A percentile compares a stretch with the other conserved stretches of the same genome.
phyloP scores from a whole-genome alignment of 2,113 vertebrate species.

The Oncorhynchus clarkii region DNA sequence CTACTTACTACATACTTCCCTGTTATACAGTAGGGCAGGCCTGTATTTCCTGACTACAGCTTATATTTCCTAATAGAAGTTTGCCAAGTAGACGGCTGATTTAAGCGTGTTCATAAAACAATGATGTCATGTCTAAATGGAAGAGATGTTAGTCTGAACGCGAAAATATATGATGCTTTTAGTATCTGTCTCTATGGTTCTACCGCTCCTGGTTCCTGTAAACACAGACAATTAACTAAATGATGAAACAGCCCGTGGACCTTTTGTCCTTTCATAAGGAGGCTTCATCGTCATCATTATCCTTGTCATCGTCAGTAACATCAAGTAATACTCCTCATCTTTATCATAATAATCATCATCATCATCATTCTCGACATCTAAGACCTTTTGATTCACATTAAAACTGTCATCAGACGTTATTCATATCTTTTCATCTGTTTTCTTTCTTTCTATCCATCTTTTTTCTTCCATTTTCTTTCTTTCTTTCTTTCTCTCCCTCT shows the following conservation, averaged over 20 bases:
- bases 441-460: conserved; percentile 22
- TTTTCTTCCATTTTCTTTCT: conserved; percentile 8
- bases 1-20: background rate
- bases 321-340: conserved; percentile 38
- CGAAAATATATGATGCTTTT: conserved; percentile 53
- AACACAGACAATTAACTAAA: conserved; percentile 45
- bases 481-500: conserved; percentile 24
- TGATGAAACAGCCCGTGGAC: conserved; percentile 22
- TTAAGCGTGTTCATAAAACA: conserved; percentile 44
- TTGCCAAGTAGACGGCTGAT: conserved; percentile 10
- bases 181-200: conserved; percentile 19
- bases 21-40: too few species aligned
- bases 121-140: conserved; percentile 47
- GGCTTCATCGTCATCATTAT: conserved; percentile 25
- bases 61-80: background rate
- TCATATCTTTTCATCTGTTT: conserved; percentile 40
- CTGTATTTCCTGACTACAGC: background rate
- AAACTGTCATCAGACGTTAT: conserved; percentile 43
- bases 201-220: conserved; percentile 35
- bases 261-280: conserved; percentile 23
- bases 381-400: conserved; percentile 46
- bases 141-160: conserved; percentile 26
- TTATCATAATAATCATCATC: too few species aligned
- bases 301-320: conserved; percentile 20
- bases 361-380: too few species aligned